Percentiles rank a stretch among this genome's conserved stretches.
phyloP scores from a whole-genome alignment of 2,888 invertebrate genomes.

The Siphonodentalium dalli region DNA sequence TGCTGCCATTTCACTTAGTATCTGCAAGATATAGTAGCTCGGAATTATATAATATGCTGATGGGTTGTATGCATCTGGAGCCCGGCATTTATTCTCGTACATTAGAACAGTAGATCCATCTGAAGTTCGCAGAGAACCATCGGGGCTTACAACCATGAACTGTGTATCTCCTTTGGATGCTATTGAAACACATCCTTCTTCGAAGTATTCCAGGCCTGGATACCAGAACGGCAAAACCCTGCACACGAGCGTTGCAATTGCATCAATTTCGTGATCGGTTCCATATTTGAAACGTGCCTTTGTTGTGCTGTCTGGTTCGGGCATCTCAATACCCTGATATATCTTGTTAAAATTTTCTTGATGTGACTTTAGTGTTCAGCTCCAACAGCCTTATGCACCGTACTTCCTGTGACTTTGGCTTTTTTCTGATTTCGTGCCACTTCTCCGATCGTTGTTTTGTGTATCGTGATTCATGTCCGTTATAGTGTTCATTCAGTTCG shows the following conservation, averaged over 20 bases:
- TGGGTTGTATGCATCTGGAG: not conserved
- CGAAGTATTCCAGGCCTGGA: not conserved
- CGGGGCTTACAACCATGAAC: not conserved
- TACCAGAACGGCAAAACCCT: not conserved
- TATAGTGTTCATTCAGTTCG: not conserved
- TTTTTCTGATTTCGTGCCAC: not conserved
- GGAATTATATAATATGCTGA: not conserved
- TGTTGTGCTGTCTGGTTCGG: not conserved
- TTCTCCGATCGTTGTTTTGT: not conserved
- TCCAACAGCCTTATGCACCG: not conserved
- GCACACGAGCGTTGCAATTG: not conserved
- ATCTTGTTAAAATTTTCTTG: no score
- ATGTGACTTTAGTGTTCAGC: no score
- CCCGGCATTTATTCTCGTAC: not conserved
- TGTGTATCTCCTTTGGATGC: not conserved
- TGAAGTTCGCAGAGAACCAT: not conserved
- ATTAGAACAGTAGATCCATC: not conserved
- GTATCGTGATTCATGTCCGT: not conserved
- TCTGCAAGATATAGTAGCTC: not conserved
- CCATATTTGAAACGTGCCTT: no score
- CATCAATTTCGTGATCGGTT: not conserved
- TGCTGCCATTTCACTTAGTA: not conserved
- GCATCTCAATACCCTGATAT: not conserved
- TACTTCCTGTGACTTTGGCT: not conserved
- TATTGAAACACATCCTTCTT: not conserved